phyloP scores from a whole-genome alignment of 1,140 invertebrate genomes.

The Zaprionus ghesquierei region DNA sequence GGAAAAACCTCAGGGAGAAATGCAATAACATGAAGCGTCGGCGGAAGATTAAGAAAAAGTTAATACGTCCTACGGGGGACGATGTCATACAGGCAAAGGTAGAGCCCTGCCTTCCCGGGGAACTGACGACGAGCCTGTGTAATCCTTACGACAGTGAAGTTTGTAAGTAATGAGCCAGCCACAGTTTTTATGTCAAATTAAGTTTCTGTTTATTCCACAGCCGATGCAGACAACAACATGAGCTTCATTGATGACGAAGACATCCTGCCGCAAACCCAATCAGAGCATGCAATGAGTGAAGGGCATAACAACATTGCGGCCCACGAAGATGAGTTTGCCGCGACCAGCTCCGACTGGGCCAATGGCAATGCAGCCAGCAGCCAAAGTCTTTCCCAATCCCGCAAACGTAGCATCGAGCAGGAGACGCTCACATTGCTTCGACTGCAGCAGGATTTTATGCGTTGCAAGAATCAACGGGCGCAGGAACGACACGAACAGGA shows the following conservation, averaged over 20 bases:
- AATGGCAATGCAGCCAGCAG: background rate
- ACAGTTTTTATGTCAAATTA: background rate
- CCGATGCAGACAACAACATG: background rate
- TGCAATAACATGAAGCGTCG: constrained; percentile 17
- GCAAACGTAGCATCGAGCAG: constrained; percentile 4
- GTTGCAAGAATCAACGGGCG: constrained; percentile 19
- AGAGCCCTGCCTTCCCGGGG: background rate
- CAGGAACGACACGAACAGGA: constrained; percentile 28
- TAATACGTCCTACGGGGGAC: background rate
- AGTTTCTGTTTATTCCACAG: background rate
- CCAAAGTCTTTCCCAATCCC: background rate
- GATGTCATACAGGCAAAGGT: background rate
- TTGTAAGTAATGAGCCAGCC: constrained; percentile 2
- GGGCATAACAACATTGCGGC: background rate
- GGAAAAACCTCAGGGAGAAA: constrained; percentile 21
- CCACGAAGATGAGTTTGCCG: constrained; percentile 6
- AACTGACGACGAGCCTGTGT: background rate
- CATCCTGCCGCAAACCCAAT: background rate
- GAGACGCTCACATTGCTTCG: constrained; percentile 13
- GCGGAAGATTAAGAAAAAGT: background rate
- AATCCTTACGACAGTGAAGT: constrained; percentile 4
- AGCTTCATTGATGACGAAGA: background rate
- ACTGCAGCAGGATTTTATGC: constrained; percentile 18
- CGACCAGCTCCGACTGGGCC: constrained; percentile 1
- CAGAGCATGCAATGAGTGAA: background rate